Conservation (phyloP, 2,113 vertebrate species). For the Corythoichthys haematopterus region DNA sequence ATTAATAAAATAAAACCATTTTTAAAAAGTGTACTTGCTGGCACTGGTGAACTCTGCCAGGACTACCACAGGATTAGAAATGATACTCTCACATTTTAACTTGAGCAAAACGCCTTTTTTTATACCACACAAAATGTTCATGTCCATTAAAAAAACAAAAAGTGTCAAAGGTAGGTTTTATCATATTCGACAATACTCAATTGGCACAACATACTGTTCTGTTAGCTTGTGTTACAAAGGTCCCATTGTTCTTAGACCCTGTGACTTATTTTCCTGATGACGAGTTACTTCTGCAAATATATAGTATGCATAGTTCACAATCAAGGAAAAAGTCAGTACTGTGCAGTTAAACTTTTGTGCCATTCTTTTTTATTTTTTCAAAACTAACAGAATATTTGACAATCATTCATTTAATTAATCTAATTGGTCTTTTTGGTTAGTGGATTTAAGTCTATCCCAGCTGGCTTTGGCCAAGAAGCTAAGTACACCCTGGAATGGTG, state of each 20-base stretch:
- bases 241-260: constrained; percentile 21
- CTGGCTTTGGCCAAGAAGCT: no score
- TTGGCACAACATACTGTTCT: not conserved
- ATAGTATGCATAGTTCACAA: not conserved
- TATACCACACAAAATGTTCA: not conserved
- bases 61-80: not conserved
- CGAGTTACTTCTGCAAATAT: not conserved
- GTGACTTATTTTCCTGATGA: constrained; percentile 26
- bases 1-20: no score
- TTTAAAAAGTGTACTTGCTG: no score
- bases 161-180: not conserved
- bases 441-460: no score
- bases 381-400: no score
- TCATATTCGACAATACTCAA: not conserved
- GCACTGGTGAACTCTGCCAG: no score
- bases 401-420: no score
- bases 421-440: no score
- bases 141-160: not conserved
- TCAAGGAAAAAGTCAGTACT: not conserved
- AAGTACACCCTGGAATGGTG: no score
- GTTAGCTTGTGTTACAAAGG: not conserved
- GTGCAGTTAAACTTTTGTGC: not conserved
- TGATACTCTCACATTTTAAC: not conserved
- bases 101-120: not conserved
- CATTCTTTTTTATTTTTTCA: no score